Percentiles rank a stretch among this genome's conserved stretches.
Evolutionary conservation across 2,113 vertebrate genomes (phyloP).

Genomic region (Crotalus viridis): DNA sequence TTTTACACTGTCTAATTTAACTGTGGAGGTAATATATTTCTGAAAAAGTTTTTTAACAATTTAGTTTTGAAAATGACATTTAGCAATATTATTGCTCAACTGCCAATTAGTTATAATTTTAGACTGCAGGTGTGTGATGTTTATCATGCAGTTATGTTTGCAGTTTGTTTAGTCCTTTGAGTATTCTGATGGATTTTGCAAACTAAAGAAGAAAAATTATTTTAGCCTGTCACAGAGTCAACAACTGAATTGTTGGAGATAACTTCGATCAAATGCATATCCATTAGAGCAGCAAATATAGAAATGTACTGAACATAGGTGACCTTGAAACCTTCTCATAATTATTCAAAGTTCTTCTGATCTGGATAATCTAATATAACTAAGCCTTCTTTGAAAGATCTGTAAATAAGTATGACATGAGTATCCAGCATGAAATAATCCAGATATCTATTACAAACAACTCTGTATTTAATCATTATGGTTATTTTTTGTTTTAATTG

Average conservation of each 20-base stretch:
- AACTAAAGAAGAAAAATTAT: neutral
- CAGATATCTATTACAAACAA: neutral
- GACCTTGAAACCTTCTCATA: neutral
- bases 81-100: neutral
- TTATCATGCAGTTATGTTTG: neutral
- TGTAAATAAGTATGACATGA: neutral
- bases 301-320: neutral
- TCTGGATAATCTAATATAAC: neutral
- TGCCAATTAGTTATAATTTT: neutral
- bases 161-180: neutral
- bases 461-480: neutral
- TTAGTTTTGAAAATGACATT: neutral
- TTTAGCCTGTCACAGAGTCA: neutral
- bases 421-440: neutral
- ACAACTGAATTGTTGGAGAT: neutral
- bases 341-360: neutral
- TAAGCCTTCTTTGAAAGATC: neutral
- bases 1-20: conserved; percentile 37
- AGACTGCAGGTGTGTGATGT: neutral
- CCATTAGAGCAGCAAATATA: neutral
- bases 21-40: neutral
- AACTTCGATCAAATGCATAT: neutral
- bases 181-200: neutral
- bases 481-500: neutral
- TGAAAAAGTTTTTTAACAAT: conserved; percentile 10